A percentile compares a stretch with the other conserved stretches of the same genome.
Evolutionary conservation across 2,797 vertebrate genomes (phyloP).

Genomic region (Hylomyscus alleni): DNA sequence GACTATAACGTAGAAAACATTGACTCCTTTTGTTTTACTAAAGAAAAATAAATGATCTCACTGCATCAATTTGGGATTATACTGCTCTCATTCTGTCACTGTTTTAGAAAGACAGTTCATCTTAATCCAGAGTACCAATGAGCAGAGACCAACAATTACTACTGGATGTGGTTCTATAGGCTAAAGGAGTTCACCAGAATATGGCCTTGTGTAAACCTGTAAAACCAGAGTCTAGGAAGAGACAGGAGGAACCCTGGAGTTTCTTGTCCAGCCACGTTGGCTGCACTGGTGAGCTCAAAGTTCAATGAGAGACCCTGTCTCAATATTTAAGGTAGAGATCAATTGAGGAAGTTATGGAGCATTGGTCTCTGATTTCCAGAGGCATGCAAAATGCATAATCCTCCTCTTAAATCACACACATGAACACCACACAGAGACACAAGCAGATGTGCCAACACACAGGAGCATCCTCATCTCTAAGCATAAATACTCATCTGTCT

Average conservation of each 20-base stretch:
- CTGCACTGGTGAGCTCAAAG: neutral
- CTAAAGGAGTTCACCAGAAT: neutral
- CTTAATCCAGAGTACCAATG: neutral
- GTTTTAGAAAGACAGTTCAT: slow-evolving; percentile 10
- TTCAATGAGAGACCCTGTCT: neutral
- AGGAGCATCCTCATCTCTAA: neutral
- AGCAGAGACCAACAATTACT: neutral
- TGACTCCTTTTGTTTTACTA: slow-evolving; percentile 71
- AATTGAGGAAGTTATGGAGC: neutral
- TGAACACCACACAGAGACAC: neutral
- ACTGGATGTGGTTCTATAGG: neutral
- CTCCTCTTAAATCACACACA: neutral
- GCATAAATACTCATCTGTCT: neutral
- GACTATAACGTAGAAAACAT: neutral
- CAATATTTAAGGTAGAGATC: too few species aligned
- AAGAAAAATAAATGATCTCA: slow-evolving; percentile 68
- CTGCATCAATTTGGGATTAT: slow-evolving; percentile 43
- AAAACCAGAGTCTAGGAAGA: neutral
- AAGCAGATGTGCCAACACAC: neutral
- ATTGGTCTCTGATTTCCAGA: neutral
- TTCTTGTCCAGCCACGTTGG: neutral
- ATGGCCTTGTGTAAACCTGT: neutral
- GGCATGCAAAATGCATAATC: neutral
- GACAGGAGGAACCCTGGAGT: neutral
- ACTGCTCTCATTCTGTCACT: slow-evolving; percentile 61